Evolutionary conservation across 2,113 vertebrate species (phyloP), one percentile per base, ranked within the genome.

Genomic region (Hystrix cristata): DNA sequence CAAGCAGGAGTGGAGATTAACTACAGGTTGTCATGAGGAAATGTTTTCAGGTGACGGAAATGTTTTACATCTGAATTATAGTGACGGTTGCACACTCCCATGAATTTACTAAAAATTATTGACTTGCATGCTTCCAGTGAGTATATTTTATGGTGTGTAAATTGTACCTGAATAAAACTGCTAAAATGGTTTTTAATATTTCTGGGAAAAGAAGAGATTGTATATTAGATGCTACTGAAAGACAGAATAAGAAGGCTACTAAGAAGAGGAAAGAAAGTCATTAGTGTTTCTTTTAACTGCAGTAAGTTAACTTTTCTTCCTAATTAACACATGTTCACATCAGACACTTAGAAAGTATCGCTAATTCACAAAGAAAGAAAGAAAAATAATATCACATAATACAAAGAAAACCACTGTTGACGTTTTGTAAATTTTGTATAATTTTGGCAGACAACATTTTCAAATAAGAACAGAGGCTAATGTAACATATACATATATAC

Each of bases 301-400:
- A 83, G 55, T 46, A 85, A 71, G 46, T 85, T 23, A 87, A 53
- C 23, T 65, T 53, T 76, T 53, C n/a, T 83, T 69, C 13, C 21
- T 96, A 31, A 67, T 64, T 83, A 91, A 34, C 51, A 53, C 76
- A 69, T 48, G 53, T 55, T 83, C 78, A 87, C 9, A 59, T 59
- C 38, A 82, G 48, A 81, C 38, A 71, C 5, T 43, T 38, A 87
- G 48, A 74, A 88, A 89, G 29, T 12, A 78, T 21, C 69, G 74
- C 19, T 65, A 60, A 60, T 93, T 53, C 55, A 84, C 62, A 90
- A 69, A 46, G 0, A 62, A 80, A 94, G 5, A 48, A 31, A 94
- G 9, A 94, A 91, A 84, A 74, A 59, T 23, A 83, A 88, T 78
- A 83, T 10, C 29, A 69, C 67, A 69, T 93, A 82, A 51, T 96